These are phyloP conservation scores for Nyctalus aviator DNA, from an alignment of 2,797 vertebrate species.

Conservation along the genomic window DNA sequence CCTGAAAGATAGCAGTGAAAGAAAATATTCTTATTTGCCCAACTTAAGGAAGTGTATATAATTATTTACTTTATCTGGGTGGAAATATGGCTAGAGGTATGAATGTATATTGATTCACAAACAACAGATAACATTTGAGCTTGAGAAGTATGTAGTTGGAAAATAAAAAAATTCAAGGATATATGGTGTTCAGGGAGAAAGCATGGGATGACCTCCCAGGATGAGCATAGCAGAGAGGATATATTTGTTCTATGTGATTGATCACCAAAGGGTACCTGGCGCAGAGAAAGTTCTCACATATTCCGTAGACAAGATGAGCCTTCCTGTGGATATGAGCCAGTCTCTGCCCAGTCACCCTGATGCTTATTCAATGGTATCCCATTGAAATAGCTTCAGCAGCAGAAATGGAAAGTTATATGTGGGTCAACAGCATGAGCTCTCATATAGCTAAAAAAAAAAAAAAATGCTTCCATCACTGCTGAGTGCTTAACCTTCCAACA, in stretches of 20 bases:
- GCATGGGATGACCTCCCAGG: neutral
- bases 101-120: neutral
- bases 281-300: neutral
- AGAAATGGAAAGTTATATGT: neutral
- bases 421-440: neutral
- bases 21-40: neutral
- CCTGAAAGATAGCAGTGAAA: neutral
- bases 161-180: conserved; percentile 39
- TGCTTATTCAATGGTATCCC: neutral
- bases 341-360: neutral
- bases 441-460: neutral
- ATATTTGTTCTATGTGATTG: conserved; percentile 14
- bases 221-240: neutral
- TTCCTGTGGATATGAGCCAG: neutral
- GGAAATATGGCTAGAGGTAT: neutral
- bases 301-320: neutral
- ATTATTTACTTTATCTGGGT: neutral
- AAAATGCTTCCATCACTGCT: neutral
- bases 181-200: neutral
- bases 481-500: neutral
- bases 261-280: neutral
- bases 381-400: neutral
- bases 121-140: neutral
- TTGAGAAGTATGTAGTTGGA: neutral
- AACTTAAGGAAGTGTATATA: neutral